A percentile compares a stretch with the other conserved stretches of the same genome.
Conservation (phyloP, 2,113 vertebrate genomes). For the Porphyrio hochstetteri region DNA sequence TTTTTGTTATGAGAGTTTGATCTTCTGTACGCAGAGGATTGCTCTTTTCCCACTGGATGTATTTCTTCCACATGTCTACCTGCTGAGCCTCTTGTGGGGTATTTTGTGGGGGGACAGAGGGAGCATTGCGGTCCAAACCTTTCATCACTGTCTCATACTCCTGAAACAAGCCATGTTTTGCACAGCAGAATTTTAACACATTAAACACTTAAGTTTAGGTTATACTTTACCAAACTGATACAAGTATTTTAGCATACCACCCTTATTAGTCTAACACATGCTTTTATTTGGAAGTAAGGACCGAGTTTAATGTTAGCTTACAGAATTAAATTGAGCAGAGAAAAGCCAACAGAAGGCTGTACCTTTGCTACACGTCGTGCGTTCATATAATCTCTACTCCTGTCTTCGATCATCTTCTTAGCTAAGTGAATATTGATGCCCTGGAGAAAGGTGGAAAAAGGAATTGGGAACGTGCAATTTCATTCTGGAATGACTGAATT, state of each 20-base stretch:
- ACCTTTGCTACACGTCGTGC: slow-evolving; percentile 98
- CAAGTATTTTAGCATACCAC: background rate
- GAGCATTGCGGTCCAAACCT: slow-evolving; percentile 95
- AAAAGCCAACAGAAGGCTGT: background rate
- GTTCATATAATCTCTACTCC: slow-evolving; percentile 99
- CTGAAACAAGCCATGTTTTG: slow-evolving; percentile 68
- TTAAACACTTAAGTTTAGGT: background rate
- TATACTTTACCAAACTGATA: background rate
- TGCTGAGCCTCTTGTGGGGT: slow-evolving; percentile 98
- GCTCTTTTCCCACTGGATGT: slow-evolving; percentile 99
- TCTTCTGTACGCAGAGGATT: slow-evolving; percentile 97
- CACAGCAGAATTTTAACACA: background rate
- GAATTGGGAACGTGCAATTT: background rate
- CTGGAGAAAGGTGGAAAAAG: slow-evolving; percentile 68
- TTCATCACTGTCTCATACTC: slow-evolving; percentile 99
- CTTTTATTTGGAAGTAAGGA: background rate
- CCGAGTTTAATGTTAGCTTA: background rate
- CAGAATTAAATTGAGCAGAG: background rate
- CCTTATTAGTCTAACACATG: background rate
- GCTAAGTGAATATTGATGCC: slow-evolving; percentile 98
- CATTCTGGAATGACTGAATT: background rate
- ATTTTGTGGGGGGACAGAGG: slow-evolving; percentile 96
- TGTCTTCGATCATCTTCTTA: slow-evolving; percentile 99
- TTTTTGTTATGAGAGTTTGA: slow-evolving; percentile 98
- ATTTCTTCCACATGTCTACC: slow-evolving; percentile 99